phyloP scores from a whole-genome alignment of 2,113 vertebrate species.

The Burhinus oedicnemus region DNA sequence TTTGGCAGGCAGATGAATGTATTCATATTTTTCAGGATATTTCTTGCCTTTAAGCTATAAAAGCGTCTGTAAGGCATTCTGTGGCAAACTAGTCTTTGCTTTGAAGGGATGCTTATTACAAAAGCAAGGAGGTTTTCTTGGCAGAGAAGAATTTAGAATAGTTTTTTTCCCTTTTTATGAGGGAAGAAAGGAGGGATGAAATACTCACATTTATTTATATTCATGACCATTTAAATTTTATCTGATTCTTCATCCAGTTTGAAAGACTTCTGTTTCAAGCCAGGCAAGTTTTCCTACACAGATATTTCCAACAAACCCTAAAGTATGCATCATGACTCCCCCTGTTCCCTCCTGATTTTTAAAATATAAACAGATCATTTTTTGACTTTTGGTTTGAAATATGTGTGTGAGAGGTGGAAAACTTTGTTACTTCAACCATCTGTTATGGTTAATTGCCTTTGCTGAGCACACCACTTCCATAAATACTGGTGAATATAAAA shows the following conservation, averaged over 20 bases:
- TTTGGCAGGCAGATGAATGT: neutral
- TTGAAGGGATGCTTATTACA: neutral
- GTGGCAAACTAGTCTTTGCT: neutral
- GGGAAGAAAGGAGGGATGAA: neutral
- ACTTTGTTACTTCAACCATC: neutral
- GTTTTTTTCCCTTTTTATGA: neutral
- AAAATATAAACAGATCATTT: neutral
- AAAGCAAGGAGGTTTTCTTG: neutral
- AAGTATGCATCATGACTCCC: neutral
- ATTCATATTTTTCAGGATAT: neutral
- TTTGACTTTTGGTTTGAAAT: neutral
- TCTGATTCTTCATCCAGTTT: neutral
- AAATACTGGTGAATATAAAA: neutral
- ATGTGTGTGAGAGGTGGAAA: neutral
- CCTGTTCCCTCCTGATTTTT: neutral
- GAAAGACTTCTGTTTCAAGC: neutral
- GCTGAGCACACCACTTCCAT: neutral
- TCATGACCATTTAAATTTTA: neutral
- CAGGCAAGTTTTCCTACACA: neutral
- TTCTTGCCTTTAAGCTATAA: neutral
- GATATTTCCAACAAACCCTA: neutral
- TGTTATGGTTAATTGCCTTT: neutral
- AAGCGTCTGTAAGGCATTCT: neutral
- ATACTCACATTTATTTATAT: neutral
- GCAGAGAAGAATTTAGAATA: neutral